phyloP scores from a whole-genome alignment of 2,797 vertebrate species.

The Saxicola maurus region DNA sequence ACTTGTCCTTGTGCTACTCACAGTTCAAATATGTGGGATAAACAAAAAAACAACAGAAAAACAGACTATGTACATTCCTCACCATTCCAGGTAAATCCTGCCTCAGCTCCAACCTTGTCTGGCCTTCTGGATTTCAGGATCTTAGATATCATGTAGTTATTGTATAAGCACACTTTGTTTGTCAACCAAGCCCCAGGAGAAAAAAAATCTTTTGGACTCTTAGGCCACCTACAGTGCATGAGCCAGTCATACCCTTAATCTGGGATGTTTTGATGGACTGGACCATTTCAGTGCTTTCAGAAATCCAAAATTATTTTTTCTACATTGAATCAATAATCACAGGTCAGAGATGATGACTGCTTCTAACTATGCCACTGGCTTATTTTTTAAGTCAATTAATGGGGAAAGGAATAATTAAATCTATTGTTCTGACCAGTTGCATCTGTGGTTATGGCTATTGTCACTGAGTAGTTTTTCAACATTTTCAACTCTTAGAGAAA shows the following conservation, averaged over 20 bases:
- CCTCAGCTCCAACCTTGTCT: not conserved
- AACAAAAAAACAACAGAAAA: no score
- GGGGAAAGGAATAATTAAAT: not conserved
- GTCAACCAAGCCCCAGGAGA: not conserved
- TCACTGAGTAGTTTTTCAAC: not conserved
- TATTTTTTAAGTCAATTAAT: not conserved
- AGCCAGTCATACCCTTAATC: not conserved
- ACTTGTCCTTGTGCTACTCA: not conserved
- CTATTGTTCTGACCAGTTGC: not conserved
- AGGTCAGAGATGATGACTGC: not conserved
- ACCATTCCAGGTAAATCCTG: not conserved
- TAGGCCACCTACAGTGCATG: not conserved
- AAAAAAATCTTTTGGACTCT: not conserved
- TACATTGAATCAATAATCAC: not conserved
- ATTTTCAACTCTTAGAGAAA: not conserved
- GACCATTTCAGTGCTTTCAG: not conserved
- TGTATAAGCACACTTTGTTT: not conserved
- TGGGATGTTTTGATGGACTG: not conserved
- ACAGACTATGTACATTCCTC: not conserved
- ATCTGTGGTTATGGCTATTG: not conserved
- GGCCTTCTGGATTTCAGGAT: not conserved
- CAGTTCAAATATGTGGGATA: not conserved
- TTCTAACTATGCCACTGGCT: not conserved
- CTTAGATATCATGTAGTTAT: rapidly evolving
- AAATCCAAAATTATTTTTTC: not conserved